These are phyloP conservation scores for Mya arenaria DNA, from an alignment of 1,140 invertebrate genomes.

Conservation along the genomic window DNA sequence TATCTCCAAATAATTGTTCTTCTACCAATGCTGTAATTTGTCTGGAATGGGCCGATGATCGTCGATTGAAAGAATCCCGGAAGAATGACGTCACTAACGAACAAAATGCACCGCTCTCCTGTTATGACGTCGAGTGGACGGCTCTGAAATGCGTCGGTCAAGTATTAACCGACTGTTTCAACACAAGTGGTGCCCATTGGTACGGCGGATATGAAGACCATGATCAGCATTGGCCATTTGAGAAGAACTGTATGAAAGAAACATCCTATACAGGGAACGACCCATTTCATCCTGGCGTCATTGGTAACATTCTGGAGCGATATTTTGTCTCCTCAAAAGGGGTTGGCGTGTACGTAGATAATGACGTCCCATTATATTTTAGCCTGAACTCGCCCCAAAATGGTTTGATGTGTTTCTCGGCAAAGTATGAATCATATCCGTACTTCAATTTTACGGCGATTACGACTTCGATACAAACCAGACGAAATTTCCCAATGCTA, in stretches of 20 bases:
- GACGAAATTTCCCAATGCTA: conserved; percentile 90
- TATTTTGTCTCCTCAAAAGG: conserved; percentile 77
- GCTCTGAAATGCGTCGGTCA: conserved; percentile 56
- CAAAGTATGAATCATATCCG: conserved; percentile 66
- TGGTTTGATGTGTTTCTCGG: conserved; percentile 66
- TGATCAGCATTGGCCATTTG: conserved; percentile 81
- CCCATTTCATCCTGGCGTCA: conserved; percentile 53
- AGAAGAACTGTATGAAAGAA: conserved; percentile 66
- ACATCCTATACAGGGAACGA: conserved; percentile 64
- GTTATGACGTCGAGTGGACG: conserved; percentile 61
- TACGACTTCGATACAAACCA: conserved; percentile 86
- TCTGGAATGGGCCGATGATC: too few relatives aligned
- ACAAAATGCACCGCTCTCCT: too few relatives aligned
- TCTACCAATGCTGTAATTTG: too few relatives aligned
- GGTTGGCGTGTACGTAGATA: conserved; percentile 71
- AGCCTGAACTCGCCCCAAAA: conserved; percentile 71
- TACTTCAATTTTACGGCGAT: conserved; percentile 87
- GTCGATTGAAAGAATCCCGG: too few relatives aligned
- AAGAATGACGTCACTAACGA: too few relatives aligned
- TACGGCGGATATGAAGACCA: conserved; percentile 80
- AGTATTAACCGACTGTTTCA: conserved; percentile 70
- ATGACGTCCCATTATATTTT: conserved; percentile 73
- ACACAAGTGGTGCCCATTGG: conserved; percentile 70
- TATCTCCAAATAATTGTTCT: too few relatives aligned
- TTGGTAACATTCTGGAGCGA: conserved; percentile 68